Evolutionary conservation across 2,113 vertebrate genomes (phyloP), one percentile per base, ranked within the genome.

Genomic region (Axis porcinus): DNA sequence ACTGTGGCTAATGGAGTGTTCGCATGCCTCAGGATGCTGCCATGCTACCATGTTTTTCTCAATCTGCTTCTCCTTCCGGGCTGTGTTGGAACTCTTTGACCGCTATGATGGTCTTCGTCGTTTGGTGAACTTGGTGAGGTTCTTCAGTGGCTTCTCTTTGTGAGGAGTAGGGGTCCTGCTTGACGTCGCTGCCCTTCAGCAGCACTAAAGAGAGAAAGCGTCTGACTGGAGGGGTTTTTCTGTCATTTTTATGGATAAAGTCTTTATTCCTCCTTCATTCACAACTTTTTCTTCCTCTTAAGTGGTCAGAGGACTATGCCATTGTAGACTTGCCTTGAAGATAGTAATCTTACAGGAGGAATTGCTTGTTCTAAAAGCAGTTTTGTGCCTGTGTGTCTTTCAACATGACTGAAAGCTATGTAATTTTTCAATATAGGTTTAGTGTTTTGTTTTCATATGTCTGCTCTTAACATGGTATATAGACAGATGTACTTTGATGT

Each of bases 1-100:
- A 2, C 98, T 99, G 84, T 99, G 99, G 99, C 98, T 99, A 91
- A 99, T 99, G 99, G 99, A 99, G 94, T 99, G 99, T 97, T 99
- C 99, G 57, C 99, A 99, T 0, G 99, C 99, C n/a, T 99, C 99
- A 0, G 99, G 99, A 93, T 99, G 99, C 98, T 99, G 99, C 98
- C 99, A 99, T 57, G 99, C 99, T 95, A 99, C 99, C 97, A 99
- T 99, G 99, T 99, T 99, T 98, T 99, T 99, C 98, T 99, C 99
- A 94, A 99, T 99, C 98, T 99, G 99, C 97, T 99, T 99, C 98
- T 99, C 99, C 62, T 99, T 99, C 98, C 99, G 99, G 36, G 99
- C 99, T 6, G 99, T 99, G 50, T 99, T 99, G 96, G 99, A 99
- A 96, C 99, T 99, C 83, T 99, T 99, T 47, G 99, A 99, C 98